A percentile compares a stretch with the other conserved stretches of the same genome.
phyloP scores from a whole-genome alignment of 2,797 vertebrate genomes.

The Benthosema pterotum region DNA sequence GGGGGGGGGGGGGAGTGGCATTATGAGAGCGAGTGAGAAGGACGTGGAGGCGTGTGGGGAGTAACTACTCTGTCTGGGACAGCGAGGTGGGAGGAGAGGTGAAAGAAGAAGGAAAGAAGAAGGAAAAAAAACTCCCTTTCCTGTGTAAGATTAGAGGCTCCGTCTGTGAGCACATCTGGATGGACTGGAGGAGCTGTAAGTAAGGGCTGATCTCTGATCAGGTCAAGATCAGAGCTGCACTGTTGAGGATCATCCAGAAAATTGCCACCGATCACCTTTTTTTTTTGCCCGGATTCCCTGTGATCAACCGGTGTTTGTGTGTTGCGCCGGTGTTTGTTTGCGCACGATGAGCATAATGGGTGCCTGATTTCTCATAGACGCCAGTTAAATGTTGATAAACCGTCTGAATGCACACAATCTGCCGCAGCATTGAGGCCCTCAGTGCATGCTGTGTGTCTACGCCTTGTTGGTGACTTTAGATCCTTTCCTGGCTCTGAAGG shows the following conservation, averaged over 20 bases:
- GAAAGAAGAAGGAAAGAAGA: too few relatives aligned
- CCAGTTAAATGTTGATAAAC: conserved; percentile 9
- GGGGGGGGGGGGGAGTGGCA: conserved; percentile 24
- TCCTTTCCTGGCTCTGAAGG: neutral
- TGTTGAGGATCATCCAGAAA: conserved; percentile 22
- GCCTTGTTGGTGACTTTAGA: neutral
- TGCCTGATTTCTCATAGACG: neutral
- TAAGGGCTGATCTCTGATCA: conserved; percentile 46
- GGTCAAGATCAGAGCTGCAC: conserved; percentile 9
- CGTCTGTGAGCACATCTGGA: conserved; percentile 71
- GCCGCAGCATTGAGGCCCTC: too few relatives aligned
- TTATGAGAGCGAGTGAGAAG: conserved; percentile 46
- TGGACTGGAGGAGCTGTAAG: conserved; percentile 53
- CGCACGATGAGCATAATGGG: conserved; percentile 6
- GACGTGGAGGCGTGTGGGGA: conserved; percentile 39
- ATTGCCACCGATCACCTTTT: conserved; percentile 13
- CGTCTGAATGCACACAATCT: conserved; percentile 4
- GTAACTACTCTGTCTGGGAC: conserved; percentile 39
- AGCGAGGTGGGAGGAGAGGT: conserved; percentile 39
- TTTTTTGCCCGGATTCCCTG: conserved; percentile 24
- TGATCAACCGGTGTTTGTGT: neutral
- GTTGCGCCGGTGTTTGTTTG: conserved; percentile 6
- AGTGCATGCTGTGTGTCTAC: too few relatives aligned
- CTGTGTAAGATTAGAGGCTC: conserved; percentile 74
- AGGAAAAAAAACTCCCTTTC: conserved; percentile 69